These are phyloP conservation scores for Arenicola marina DNA, from an alignment of 2,888 invertebrate species.

Conservation along the genomic window DNA sequence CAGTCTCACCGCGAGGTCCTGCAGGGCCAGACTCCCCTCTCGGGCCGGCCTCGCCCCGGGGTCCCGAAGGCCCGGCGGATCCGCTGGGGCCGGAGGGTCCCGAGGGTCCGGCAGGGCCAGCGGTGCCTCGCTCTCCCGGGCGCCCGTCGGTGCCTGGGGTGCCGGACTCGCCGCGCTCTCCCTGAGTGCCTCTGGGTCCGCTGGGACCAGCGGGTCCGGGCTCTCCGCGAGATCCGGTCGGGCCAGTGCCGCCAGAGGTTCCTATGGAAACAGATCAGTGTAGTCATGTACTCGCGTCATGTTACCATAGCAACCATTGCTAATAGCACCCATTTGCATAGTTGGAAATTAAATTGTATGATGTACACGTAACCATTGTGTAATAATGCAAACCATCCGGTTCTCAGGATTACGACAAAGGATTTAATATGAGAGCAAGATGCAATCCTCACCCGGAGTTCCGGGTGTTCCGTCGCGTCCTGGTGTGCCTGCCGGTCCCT, in stretches of 20 bases:
- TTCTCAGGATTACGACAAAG: too few relatives aligned
- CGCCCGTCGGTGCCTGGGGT: constrained; percentile 6
- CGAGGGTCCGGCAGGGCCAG: constrained; percentile 1
- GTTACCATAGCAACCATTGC: too few relatives aligned
- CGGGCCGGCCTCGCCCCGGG: constrained; percentile 14
- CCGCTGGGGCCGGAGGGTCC: constrained; percentile 17
- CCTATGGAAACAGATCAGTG: constrained; percentile 7
- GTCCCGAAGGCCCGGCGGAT: constrained; percentile 13
- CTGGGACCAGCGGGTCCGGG: constrained; percentile 3
- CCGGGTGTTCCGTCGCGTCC: constrained; percentile 25
- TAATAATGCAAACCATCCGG: too few relatives aligned
- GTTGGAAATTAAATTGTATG: too few relatives aligned
- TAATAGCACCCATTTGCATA: too few relatives aligned
- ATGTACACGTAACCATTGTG: too few relatives aligned
- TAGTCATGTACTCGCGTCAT: not conserved
- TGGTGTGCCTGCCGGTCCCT: constrained; percentile 9
- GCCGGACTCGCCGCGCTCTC: constrained; percentile 7
- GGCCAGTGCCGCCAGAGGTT: constrained; percentile 26
- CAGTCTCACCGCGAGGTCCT: constrained; percentile 14
- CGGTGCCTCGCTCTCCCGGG: constrained; percentile 12
- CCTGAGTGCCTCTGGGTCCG: constrained; percentile 6
- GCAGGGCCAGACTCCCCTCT: constrained; percentile 18
- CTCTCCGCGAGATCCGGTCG: constrained; percentile 17
- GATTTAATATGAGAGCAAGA: too few relatives aligned
- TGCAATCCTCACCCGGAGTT: constrained; percentile 11